Percentiles rank a stretch among this genome's conserved stretches.
Conservation (phyloP, 2,113 vertebrate genomes). For the Corydoras maculifer region DNA sequence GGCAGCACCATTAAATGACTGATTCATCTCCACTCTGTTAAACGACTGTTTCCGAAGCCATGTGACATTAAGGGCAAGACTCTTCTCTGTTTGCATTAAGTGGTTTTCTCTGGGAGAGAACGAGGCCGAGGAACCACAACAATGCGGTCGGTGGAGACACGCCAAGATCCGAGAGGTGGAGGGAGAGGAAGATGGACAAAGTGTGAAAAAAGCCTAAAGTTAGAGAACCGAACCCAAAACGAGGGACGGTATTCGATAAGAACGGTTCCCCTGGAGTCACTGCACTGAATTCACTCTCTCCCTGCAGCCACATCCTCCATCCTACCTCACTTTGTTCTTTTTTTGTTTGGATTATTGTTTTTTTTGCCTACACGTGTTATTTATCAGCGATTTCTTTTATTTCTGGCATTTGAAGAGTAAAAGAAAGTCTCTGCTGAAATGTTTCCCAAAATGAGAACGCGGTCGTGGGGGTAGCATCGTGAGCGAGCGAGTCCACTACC, state of each 20-base stretch:
- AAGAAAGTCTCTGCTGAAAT: slow-evolving; percentile 34
- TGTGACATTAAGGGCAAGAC: slow-evolving; percentile 44
- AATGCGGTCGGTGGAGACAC: slow-evolving; percentile 42
- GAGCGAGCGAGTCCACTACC: slow-evolving; percentile 36
- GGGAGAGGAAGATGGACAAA: background rate
- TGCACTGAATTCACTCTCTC: background rate
- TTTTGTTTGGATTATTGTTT: slow-evolving; percentile 1
- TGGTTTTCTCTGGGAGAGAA: slow-evolving; percentile 51
- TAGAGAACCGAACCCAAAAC: too few relatives aligned
- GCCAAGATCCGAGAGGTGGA: slow-evolving; percentile 33
- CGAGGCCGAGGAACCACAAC: slow-evolving; percentile 43
- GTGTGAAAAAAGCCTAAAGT: background rate
- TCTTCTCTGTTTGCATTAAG: slow-evolving; percentile 51
- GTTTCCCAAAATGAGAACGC: slow-evolving; percentile 38
- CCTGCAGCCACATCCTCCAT: background rate
- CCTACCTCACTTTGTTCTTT: slow-evolving; percentile 21
- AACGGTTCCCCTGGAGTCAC: background rate
- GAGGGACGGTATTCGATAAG: background rate
- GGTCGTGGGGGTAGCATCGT: slow-evolving; percentile 29
- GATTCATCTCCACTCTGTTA: slow-evolving; percentile 42
- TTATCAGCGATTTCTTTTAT: slow-evolving; percentile 27
- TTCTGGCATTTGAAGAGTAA: slow-evolving; percentile 26
- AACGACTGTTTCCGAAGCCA: slow-evolving; percentile 36
- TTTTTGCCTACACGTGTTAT: slow-evolving; percentile 27
- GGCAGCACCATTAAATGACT: slow-evolving; percentile 37